Evolutionary conservation across 2,888 invertebrate species (phyloP).

Genomic region (Parasteatoda lunata): DNA sequence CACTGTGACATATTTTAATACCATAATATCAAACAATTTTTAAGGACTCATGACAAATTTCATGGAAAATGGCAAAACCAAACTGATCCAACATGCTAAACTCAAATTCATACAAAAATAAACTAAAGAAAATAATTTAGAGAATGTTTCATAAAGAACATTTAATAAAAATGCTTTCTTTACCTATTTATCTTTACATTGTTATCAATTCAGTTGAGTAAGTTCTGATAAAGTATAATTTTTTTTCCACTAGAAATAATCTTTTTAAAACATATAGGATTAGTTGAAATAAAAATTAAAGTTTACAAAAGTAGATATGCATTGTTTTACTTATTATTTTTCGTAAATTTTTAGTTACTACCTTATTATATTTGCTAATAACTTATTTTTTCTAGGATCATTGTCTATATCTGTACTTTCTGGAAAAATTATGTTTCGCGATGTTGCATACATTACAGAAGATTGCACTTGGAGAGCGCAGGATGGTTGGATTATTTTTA

Average conservation of each 20-base stretch:
- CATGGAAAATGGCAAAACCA: too few relatives aligned
- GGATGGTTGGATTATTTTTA: slow-evolving; percentile 97
- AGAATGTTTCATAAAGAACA: too few relatives aligned
- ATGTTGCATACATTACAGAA: slow-evolving; percentile 93
- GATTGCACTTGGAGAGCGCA: slow-evolving; percentile 94
- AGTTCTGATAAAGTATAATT: not conserved
- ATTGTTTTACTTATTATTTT: not conserved
- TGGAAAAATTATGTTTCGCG: slow-evolving; percentile 98
- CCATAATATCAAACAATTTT: too few relatives aligned
- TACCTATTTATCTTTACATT: too few relatives aligned
- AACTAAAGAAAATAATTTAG: too few relatives aligned
- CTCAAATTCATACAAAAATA: too few relatives aligned
- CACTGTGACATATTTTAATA: too few relatives aligned
- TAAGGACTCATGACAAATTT: too few relatives aligned
- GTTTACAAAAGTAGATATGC: not conserved
- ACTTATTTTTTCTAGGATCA: slow-evolving; percentile 82
- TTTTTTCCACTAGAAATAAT: not conserved
- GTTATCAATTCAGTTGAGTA: not conserved
- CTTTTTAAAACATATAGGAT: not conserved
- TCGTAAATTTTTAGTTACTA: not conserved
- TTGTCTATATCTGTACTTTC: slow-evolving; percentile 95
- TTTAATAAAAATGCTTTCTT: too few relatives aligned
- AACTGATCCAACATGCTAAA: too few relatives aligned
- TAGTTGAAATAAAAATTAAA: not conserved
- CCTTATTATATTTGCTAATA: not conserved